phyloP scores from a whole-genome alignment of 2,113 vertebrate genomes.

The Poeciliopsis occidentalis region DNA sequence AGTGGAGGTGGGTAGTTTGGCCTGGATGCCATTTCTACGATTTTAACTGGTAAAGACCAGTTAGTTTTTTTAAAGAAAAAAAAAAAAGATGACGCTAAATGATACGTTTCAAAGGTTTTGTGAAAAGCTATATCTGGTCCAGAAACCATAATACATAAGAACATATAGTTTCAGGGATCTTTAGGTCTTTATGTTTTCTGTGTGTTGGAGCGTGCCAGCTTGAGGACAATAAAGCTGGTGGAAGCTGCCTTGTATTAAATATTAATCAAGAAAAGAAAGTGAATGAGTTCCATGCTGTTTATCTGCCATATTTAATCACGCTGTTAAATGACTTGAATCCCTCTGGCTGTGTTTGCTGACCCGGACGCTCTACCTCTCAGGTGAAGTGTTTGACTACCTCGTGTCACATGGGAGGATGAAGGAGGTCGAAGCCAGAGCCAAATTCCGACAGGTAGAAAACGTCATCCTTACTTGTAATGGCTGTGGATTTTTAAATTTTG shows the following conservation, averaged over 20 bases:
- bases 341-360: slow-evolving; percentile 1
- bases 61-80: too few species aligned
- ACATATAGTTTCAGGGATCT: background rate
- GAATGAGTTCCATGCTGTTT: slow-evolving; percentile 8
- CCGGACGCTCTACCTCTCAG: slow-evolving; percentile 40
- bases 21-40: background rate
- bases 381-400: slow-evolving; percentile 93
- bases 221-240: background rate
- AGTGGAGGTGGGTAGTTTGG: slow-evolving; percentile 83
- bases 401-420: slow-evolving; percentile 96
- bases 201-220: background rate
- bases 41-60: too few species aligned
- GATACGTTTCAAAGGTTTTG: too few species aligned
- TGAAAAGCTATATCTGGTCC: too few species aligned
- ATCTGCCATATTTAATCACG: background rate
- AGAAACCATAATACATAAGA: too few species aligned
- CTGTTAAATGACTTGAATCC: background rate
- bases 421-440: slow-evolving; percentile 92
- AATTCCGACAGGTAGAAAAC: slow-evolving; percentile 80
- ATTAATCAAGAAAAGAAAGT: slow-evolving; percentile 11
- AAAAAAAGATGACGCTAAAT: too few species aligned
- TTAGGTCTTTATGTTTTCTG: background rate
- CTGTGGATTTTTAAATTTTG: too few species aligned
- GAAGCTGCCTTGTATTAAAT: slow-evolving; percentile 11
- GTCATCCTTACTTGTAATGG: background rate